Evolutionary conservation across 2,797 vertebrate species (phyloP).

Genomic region (Hydrophis major): DNA sequence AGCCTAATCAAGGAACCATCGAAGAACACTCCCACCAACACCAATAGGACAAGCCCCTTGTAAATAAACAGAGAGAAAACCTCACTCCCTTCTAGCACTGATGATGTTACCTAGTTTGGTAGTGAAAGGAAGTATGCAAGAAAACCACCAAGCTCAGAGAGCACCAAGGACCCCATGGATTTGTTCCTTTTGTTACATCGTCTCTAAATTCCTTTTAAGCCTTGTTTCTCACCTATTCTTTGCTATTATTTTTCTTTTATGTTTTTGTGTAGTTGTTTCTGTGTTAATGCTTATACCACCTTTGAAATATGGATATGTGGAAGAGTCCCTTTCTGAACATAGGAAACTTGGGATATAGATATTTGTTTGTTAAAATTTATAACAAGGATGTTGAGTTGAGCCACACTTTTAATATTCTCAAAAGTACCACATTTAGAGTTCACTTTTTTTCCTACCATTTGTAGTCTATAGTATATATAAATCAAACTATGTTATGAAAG

Average conservation of each 20-base stretch:
- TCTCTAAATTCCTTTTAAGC: not conserved
- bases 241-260: not conserved
- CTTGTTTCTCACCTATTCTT: not conserved
- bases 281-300: not conserved
- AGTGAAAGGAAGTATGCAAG: not conserved
- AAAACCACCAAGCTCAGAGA: not conserved
- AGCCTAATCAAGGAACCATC: not conserved
- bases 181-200: not conserved
- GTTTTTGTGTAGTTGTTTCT: not conserved
- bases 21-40: not conserved
- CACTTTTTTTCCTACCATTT: not conserved
- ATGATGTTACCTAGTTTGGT: not conserved
- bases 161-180: not conserved
- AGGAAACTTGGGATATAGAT: not conserved
- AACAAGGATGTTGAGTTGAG: too few relatives aligned
- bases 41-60: not conserved
- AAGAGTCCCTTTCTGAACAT: not conserved
- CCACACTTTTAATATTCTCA: not conserved
- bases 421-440: not conserved
- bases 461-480: not conserved
- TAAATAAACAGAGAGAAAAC: not conserved
- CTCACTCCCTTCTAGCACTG: not conserved
- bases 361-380: not conserved
- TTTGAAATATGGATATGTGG: not conserved
- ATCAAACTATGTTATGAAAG: not conserved